These are phyloP conservation scores for Drosophila erecta DNA, from an alignment of 1,140 invertebrate genomes.

Conservation along the genomic window DNA sequence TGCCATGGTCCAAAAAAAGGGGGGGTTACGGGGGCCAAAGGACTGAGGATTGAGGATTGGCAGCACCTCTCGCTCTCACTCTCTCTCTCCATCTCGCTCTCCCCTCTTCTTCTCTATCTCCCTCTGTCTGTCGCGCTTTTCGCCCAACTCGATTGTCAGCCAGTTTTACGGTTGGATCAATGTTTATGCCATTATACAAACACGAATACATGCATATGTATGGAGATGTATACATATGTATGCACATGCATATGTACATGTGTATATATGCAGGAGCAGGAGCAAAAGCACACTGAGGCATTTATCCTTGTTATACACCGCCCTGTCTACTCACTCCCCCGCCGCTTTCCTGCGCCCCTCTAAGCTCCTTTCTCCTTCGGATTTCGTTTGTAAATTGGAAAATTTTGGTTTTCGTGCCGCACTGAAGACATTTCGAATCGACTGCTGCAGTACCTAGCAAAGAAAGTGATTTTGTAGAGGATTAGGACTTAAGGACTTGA, in stretches of 20 bases:
- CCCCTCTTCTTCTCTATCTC: not conserved
- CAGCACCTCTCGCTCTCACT: conserved; percentile 17
- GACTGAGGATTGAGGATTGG: conserved; percentile 41
- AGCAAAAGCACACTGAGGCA: conserved; percentile 48
- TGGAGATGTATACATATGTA: not conserved
- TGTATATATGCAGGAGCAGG: conserved; percentile 5
- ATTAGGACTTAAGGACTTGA: too few species aligned
- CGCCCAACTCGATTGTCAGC: conserved; percentile 67
- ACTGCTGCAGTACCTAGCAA: not conserved
- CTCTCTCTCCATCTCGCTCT: not conserved
- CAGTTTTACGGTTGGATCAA: conserved; percentile 82
- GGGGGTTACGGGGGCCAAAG: not conserved
- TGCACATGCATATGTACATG: conserved; percentile 13
- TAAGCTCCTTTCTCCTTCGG: conserved; percentile 51
- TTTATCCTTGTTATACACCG: conserved; percentile 75
- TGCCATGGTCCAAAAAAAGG: conserved; percentile 49
- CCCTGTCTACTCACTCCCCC: conserved; percentile 14
- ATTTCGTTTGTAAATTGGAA: conserved; percentile 79
- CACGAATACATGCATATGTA: conserved; percentile 30
- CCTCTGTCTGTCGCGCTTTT: conserved; percentile 18
- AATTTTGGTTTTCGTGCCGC: conserved; percentile 54
- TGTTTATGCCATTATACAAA: conserved; percentile 74
- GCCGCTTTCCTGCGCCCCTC: not conserved
- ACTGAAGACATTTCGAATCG: not conserved
- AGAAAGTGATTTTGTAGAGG: too few species aligned